These are phyloP conservation scores for Schizotus pectinicornis DNA, from an alignment of 2,888 invertebrate genomes.

Conservation along the genomic window DNA sequence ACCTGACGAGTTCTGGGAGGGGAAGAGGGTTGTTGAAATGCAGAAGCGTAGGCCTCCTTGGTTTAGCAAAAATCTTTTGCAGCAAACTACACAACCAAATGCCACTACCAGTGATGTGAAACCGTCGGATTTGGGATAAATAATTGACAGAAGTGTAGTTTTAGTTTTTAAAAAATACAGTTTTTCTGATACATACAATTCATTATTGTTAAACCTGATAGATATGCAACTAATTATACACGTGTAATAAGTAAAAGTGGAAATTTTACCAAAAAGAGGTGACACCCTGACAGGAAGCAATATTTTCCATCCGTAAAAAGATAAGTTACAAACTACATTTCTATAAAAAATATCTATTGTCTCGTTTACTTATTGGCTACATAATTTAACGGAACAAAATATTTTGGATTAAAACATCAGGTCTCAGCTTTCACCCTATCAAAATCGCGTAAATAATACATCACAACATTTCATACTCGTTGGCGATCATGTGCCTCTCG, in stretches of 20 bases:
- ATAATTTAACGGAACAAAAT: neutral
- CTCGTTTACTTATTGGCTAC: too few species aligned
- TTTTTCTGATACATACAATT: too few species aligned
- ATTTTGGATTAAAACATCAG: neutral
- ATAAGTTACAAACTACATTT: too few species aligned
- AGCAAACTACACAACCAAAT: slow-evolving; percentile 76
- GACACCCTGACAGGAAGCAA: too few species aligned
- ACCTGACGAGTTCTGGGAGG: slow-evolving; percentile 67
- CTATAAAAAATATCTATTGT: too few species aligned
- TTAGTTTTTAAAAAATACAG: slow-evolving; percentile 7
- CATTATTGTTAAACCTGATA: neutral
- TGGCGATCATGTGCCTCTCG: slow-evolving; percentile 74
- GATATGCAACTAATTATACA: neutral
- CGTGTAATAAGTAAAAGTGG: neutral
- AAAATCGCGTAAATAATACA: slow-evolving; percentile 2
- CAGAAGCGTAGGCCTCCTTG: slow-evolving; percentile 83
- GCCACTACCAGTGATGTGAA: slow-evolving; percentile 76
- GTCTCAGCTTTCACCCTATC: neutral
- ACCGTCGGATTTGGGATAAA: slow-evolving; percentile 73
- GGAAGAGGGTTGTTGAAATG: slow-evolving; percentile 85
- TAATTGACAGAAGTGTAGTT: neutral
- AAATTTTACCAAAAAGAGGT: too few species aligned
- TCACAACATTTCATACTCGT: slow-evolving; percentile 50
- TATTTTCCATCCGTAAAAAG: too few species aligned
- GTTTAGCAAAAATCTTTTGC: slow-evolving; percentile 85